Evolutionary conservation across 2,113 vertebrate genomes (phyloP).

Genomic region (Podarcis cretensis): DNA sequence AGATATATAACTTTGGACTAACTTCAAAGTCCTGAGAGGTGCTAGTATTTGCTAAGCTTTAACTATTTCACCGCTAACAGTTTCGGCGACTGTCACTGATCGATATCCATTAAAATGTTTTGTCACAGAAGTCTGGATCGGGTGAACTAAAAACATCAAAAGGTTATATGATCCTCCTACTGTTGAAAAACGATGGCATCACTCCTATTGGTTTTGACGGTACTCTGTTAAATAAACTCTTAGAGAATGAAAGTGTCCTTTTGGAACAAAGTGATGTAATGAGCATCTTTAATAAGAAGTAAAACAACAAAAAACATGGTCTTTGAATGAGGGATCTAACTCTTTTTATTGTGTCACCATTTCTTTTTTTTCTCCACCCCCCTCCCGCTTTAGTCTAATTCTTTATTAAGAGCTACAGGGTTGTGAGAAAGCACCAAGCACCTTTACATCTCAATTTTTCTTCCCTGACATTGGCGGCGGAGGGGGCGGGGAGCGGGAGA

Average conservation of each 20-base stretch:
- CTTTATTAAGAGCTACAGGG: background rate
- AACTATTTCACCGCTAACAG: background rate
- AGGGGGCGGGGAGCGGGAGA: conserved; percentile 18
- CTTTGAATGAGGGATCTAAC: background rate
- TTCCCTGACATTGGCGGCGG: conserved; percentile 25
- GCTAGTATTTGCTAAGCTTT: background rate
- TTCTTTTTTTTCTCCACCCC: background rate
- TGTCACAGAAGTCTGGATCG: background rate
- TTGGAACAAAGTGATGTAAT: background rate
- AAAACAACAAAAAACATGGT: background rate
- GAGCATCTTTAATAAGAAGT: background rate
- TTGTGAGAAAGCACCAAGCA: conserved; percentile 31
- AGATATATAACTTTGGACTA: background rate
- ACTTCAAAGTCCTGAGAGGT: background rate
- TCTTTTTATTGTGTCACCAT: background rate
- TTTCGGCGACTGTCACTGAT: background rate
- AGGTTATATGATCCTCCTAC: background rate
- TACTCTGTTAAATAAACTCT: background rate
- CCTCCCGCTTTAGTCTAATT: background rate
- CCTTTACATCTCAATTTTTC: conserved; percentile 57
- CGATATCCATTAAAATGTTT: background rate
- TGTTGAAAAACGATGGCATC: background rate
- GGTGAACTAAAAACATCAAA: background rate
- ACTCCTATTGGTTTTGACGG: background rate
- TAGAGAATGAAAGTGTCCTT: background rate